Evolutionary conservation across 2,113 vertebrate species (phyloP).

Genomic region (Orcinus orca): DNA sequence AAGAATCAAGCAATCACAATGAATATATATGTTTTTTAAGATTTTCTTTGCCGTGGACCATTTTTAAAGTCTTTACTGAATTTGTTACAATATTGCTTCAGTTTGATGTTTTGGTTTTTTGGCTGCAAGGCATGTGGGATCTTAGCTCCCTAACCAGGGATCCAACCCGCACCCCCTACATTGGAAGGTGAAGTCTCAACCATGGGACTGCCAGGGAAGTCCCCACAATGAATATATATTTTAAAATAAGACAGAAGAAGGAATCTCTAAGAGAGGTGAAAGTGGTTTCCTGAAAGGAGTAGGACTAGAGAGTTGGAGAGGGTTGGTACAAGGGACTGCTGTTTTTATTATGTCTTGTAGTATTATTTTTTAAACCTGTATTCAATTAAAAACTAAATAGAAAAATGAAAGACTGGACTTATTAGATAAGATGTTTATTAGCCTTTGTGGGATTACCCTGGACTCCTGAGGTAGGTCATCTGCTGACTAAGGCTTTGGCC

Average conservation of each 20-base stretch:
- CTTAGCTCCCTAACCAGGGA: too few species aligned
- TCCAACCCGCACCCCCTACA: too few species aligned
- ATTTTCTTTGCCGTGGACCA: too few species aligned
- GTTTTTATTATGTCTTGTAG: not conserved
- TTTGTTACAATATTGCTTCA: too few species aligned
- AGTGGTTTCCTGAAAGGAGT: slow-evolving; percentile 2
- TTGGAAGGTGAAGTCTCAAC: too few species aligned
- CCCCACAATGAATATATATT: not conserved
- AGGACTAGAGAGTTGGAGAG: not conserved
- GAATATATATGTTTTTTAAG: not conserved
- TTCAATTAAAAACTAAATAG: not conserved
- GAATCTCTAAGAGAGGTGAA: not conserved
- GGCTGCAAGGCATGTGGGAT: too few species aligned
- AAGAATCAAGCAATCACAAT: not conserved
- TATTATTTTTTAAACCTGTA: not conserved
- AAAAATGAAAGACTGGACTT: not conserved
- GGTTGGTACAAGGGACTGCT: not conserved
- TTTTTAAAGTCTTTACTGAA: too few species aligned
- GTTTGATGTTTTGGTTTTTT: too few species aligned
- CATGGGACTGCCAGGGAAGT: too few species aligned
- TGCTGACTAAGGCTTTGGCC: not conserved
- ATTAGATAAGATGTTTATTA: not conserved
- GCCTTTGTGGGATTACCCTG: not conserved
- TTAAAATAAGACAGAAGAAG: not conserved
- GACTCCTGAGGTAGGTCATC: not conserved